Conservation (phyloP, 1,140 invertebrate species). For the Bactericera cockerelli region DNA sequence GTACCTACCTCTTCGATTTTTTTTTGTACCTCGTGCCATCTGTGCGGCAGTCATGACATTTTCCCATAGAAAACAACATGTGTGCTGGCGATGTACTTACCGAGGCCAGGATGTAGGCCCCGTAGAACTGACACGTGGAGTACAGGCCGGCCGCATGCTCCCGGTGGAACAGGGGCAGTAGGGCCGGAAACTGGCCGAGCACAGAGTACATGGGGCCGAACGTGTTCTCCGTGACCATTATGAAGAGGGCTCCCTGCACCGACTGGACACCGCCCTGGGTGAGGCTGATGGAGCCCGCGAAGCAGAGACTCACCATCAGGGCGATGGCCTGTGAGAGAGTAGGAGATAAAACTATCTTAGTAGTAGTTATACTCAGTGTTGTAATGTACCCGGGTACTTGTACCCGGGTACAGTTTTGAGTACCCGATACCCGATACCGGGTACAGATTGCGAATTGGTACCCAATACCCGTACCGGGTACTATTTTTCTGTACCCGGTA, state of each 20-base stretch:
- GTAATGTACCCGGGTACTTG: no score
- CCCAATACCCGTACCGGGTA: no score
- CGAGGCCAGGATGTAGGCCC: constrained; percentile 55
- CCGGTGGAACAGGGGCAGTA: constrained; percentile 57
- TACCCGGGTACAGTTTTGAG: no score
- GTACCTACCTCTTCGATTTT: no score
- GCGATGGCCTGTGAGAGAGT: constrained; percentile 41
- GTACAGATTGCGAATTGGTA: no score
- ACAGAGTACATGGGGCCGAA: constrained; percentile 75
- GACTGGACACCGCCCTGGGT: constrained; percentile 65
- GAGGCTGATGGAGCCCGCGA: constrained; percentile 45
- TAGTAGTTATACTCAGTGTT: no score
- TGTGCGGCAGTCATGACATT: no score
- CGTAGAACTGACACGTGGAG: constrained; percentile 51
- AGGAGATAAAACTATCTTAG: not conserved
- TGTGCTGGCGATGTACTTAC: constrained; percentile 35
- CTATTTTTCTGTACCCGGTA: no score
- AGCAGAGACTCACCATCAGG: constrained; percentile 60
- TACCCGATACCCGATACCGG: no score
- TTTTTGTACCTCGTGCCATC: no score
- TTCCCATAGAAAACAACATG: no score
- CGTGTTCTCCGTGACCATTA: constrained; percentile 71
- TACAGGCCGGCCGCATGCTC: constrained; percentile 66
- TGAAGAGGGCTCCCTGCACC: constrained; percentile 64
- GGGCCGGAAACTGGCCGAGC: constrained; percentile 56